These are phyloP conservation scores for Drosophila yakuba DNA, from an alignment of 1,140 invertebrate genomes.

Conservation along the genomic window DNA sequence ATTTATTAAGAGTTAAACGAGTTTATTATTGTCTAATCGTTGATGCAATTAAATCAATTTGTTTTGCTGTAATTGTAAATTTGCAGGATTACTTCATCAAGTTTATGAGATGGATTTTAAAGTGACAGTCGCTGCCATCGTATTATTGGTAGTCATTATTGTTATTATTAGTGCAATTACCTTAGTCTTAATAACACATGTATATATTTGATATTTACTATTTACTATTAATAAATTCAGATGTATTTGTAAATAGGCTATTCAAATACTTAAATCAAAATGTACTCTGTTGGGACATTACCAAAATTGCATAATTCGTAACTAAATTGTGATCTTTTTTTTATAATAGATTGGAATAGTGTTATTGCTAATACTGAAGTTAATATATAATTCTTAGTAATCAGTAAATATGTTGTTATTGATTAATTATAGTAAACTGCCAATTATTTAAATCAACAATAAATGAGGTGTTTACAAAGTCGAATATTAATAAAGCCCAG, in stretches of 20 bases:
- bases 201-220: constrained; percentile 61
- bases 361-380: constrained; percentile 17
- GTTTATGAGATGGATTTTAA: constrained; percentile 84
- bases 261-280: constrained; percentile 28
- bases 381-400: constrained; percentile 20
- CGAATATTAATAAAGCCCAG: constrained; percentile 13
- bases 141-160: constrained; percentile 62
- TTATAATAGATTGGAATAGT: constrained; percentile 38
- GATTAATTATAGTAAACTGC: constrained; percentile 38
- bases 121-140: constrained; percentile 80
- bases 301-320: constrained; percentile 47
- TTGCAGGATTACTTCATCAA: constrained; percentile 84
- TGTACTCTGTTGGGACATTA: constrained; percentile 35
- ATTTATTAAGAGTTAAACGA: constrained; percentile 12
- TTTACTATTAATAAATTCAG: constrained; percentile 37
- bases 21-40: constrained; percentile 6
- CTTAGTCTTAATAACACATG: constrained; percentile 47
- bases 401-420: constrained; percentile 32
- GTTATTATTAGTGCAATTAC: constrained; percentile 58
- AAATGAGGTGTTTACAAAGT: constrained; percentile 27
- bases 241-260: constrained; percentile 47
- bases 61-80: constrained; percentile 76
- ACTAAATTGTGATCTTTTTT: constrained; percentile 51
- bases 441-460: constrained; percentile 26
- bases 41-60: constrained; percentile 48